phyloP scores from a whole-genome alignment of 2,888 invertebrate species.

The Thumatha senex region DNA sequence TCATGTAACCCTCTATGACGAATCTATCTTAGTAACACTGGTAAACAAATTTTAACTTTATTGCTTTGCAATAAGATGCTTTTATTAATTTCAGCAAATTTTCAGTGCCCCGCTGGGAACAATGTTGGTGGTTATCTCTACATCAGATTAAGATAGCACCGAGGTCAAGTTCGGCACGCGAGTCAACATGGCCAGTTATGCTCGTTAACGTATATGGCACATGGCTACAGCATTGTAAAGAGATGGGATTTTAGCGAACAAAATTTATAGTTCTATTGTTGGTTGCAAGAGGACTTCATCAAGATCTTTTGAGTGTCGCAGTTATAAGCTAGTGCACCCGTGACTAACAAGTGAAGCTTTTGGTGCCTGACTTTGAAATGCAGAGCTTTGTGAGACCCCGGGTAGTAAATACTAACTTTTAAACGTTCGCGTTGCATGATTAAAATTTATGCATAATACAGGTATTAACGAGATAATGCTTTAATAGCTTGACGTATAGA shows the following conservation, averaged over 20 bases:
- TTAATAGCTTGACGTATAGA: too few species aligned
- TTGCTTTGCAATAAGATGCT: constrained; percentile 32
- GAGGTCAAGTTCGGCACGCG: constrained; percentile 76
- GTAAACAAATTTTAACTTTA: constrained; percentile 43
- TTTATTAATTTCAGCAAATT: constrained; percentile 39
- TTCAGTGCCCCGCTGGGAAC: constrained; percentile 67
- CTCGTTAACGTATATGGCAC: constrained; percentile 57
- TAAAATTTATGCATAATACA: too few species aligned
- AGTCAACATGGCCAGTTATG: constrained; percentile 57
- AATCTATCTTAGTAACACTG: constrained; percentile 53
- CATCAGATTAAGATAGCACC: constrained; percentile 73
- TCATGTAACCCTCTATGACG: constrained; percentile 67
- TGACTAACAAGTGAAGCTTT: too few species aligned
- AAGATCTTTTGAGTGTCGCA: too few species aligned
- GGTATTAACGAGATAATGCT: too few species aligned
- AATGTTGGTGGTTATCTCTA: constrained; percentile 73
- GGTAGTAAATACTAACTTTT: too few species aligned
- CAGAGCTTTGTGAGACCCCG: too few species aligned
- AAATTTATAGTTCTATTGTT: constrained; percentile 18
- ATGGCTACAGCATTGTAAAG: constrained; percentile 24
- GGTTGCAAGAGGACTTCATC: too few species aligned
- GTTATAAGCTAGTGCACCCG: too few species aligned
- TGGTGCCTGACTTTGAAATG: too few species aligned
- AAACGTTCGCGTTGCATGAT: too few species aligned
- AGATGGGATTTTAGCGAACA: constrained; percentile 26